Evolutionary conservation across 2,888 invertebrate genomes (phyloP), one percentile per base, ranked within the genome.

Genomic region (Stenodera caucasica): DNA sequence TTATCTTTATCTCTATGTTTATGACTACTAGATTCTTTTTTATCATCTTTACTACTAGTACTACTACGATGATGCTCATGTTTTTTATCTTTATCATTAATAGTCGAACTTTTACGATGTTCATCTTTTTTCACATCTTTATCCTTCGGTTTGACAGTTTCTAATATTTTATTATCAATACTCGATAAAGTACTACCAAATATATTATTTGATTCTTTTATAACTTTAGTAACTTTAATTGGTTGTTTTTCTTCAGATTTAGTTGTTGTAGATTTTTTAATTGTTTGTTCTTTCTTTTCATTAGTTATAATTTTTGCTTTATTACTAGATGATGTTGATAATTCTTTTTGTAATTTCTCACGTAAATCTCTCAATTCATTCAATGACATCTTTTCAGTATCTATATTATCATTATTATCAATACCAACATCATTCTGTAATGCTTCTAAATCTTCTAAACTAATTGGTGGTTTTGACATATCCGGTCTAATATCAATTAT

Each of bases 381-480:
- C 45, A 85, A 82, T 62, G 84, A 82, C 56, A 84, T 82, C 64
- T 83, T 76, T 8, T 84, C 72, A 65, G 83, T 82, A 70, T 82
- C 82, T 32, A 15, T 32, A 32, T 61, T 66, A 29, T 70, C 71
- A 53, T 15, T 32, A n/a, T 12, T 23, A 30, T n/a, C 21, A 12
- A 49, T 69, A 2, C 67, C 69, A 5, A 70, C 72, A 35, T 75
- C 75, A 2, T 70, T 69, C 58, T 76, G 70, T 50, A 77, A 61
- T 2, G 68, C 70, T 63, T 77, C 73, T 33, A 80, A 68, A 65
- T 80, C 80, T 30, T 75, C 77, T 5, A 76, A 66, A 55, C 76
- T 77, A 15, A 80, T 75, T 0, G 78, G 78, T 0, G 80, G 80
- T 67, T 76, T 78, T 1, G 76, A 76, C 66, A 76, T 72, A 58